Conservation (phyloP, 2,888 invertebrate species). For the Julus scandinavius region DNA sequence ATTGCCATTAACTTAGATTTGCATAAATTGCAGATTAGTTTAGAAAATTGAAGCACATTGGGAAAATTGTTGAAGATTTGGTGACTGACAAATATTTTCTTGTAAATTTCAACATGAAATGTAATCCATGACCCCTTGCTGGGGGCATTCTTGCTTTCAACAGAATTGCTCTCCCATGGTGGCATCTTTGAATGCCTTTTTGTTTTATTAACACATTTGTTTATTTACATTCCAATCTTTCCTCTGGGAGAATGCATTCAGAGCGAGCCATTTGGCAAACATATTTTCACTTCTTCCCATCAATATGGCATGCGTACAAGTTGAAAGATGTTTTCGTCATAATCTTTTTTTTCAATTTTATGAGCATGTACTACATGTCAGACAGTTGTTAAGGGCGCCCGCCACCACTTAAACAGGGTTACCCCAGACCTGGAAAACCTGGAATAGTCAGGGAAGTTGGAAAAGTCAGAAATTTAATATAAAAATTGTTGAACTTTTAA, state of each 20-base stretch:
- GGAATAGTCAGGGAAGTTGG: too few species aligned
- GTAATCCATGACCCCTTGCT: background rate
- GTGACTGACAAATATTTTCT: too few species aligned
- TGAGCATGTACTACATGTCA: background rate
- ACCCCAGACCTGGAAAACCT: too few species aligned
- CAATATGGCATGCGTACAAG: background rate
- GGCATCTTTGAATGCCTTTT: background rate
- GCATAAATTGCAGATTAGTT: too few species aligned
- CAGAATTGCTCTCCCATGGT: slow-evolving; percentile 23
- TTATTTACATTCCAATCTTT: slow-evolving; percentile 24
- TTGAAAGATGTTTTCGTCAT: background rate
- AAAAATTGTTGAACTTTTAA: too few species aligned
- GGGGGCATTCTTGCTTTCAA: slow-evolving; percentile 2
- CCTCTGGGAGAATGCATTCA: slow-evolving; percentile 33
- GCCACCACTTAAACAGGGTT: too few species aligned
- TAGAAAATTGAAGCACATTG: too few species aligned
- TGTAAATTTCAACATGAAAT: background rate
- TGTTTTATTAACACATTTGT: slow-evolving; percentile 33
- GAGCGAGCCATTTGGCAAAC: background rate
- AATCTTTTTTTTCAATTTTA: background rate
- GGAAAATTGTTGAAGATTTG: too few species aligned
- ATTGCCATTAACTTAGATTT: too few species aligned
- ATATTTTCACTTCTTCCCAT: background rate
- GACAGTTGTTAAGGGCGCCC: too few species aligned
- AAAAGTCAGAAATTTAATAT: too few species aligned